Percentiles rank a stretch among this genome's conserved stretches.
Evolutionary conservation across 1,140 invertebrate species (phyloP).

Genomic region (Rhopalosiphum padi): DNA sequence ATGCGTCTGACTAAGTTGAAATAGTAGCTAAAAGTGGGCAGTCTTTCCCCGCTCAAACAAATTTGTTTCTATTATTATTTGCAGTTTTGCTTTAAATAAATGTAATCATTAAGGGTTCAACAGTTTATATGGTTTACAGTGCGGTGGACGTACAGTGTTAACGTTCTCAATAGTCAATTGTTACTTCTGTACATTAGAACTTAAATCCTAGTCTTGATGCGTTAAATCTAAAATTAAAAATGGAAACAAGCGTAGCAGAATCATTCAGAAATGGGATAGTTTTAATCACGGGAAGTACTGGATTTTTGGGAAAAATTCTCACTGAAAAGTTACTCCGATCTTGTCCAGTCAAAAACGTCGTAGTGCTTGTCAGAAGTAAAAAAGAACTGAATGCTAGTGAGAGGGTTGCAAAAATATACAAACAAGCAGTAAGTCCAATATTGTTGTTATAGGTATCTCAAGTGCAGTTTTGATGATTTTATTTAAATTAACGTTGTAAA

Average conservation of each 20-base stretch:
- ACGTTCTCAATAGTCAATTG: too few relatives aligned
- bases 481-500: too few relatives aligned
- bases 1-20: background rate
- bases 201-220: background rate
- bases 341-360: constrained; percentile 67
- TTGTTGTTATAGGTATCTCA: too few relatives aligned
- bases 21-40: background rate
- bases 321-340: constrained; percentile 77
- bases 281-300: constrained; percentile 70
- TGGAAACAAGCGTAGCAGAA: constrained; percentile 62
- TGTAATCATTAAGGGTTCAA: background rate
- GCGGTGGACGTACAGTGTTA: too few relatives aligned
- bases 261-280: constrained; percentile 71
- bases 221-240: background rate
- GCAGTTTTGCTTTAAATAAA: background rate
- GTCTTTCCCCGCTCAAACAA: background rate
- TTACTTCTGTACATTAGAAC: background rate
- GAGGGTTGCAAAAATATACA: constrained; percentile 65
- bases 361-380: background rate
- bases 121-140: too few relatives aligned
- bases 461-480: too few relatives aligned
- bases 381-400: constrained; percentile 59
- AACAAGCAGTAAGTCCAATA: constrained; percentile 60
- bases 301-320: constrained; percentile 78
- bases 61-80: background rate